Evolutionary conservation across 2,113 vertebrate species (phyloP).

Genomic region (Apodemus sylvaticus): DNA sequence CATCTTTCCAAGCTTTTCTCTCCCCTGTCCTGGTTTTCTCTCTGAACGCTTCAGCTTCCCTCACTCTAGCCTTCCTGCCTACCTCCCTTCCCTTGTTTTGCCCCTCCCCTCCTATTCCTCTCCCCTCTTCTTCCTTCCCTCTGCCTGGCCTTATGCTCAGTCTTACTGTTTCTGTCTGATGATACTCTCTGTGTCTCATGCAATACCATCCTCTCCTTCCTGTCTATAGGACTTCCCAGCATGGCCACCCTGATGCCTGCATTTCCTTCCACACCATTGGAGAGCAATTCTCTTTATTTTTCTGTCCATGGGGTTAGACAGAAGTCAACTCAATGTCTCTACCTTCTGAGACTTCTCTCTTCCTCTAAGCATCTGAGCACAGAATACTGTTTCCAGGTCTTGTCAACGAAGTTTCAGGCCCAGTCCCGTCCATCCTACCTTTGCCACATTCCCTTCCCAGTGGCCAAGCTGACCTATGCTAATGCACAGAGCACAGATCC

Average conservation of each 20-base stretch:
- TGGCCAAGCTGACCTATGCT: not conserved
- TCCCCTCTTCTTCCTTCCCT: not conserved
- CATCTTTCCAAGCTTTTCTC: not conserved
- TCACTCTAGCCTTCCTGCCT: not conserved
- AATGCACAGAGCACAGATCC: constrained; percentile 24
- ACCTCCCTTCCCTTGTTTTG: not conserved
- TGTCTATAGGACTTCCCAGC: not conserved
- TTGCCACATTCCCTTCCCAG: not conserved
- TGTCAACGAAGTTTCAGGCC: not conserved
- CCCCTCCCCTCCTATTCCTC: not conserved
- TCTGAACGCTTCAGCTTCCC: not conserved
- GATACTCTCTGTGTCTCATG: not conserved
- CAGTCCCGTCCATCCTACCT: not conserved
- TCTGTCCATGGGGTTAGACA: not conserved
- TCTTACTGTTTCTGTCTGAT: not conserved
- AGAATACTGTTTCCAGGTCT: not conserved
- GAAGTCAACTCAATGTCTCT: not conserved
- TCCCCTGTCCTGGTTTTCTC: not conserved
- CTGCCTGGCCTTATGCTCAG: not conserved
- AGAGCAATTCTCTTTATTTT: not conserved
- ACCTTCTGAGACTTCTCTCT: not conserved
- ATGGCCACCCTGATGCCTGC: not conserved
- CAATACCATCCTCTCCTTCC: not conserved
- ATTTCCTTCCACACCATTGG: not conserved
- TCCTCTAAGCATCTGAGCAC: not conserved